Evolutionary conservation across 1,140 invertebrate genomes (phyloP).

Genomic region (Trichomalopsis sarcophagae): DNA sequence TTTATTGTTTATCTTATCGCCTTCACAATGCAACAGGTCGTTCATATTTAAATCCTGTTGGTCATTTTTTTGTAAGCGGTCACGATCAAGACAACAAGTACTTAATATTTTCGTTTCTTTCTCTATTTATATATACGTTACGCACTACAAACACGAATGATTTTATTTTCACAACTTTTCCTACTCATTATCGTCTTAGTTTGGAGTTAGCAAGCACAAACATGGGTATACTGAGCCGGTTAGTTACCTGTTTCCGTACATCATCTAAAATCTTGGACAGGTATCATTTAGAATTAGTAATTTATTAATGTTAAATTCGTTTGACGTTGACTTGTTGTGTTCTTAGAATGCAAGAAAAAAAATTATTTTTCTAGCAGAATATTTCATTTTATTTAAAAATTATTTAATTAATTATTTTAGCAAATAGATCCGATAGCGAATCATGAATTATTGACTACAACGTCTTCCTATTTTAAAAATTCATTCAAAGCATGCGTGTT

Average conservation of each 20-base stretch:
- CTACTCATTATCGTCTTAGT: slow-evolving; percentile 34
- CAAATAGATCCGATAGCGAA: not conserved
- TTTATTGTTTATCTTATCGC: slow-evolving; percentile 25
- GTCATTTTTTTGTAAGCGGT: slow-evolving; percentile 15
- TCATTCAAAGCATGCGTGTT: not conserved
- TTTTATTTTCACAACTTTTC: slow-evolving; percentile 34
- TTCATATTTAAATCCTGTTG: slow-evolving; percentile 31
- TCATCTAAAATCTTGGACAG: slow-evolving; percentile 11
- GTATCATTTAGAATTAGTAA: slow-evolving; percentile 35
- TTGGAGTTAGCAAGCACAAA: slow-evolving; percentile 40
- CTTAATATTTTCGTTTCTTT: slow-evolving; percentile 51
- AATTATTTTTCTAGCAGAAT: not conserved
- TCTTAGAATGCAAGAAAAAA: not conserved
- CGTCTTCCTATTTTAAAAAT: not conserved
- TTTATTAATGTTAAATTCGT: slow-evolving; percentile 23
- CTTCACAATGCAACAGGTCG: not conserved
- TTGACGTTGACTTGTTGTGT: not conserved
- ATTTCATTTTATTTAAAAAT: not conserved
- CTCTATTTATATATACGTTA: slow-evolving; percentile 12
- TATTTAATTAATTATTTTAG: not conserved
- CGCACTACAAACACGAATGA: slow-evolving; percentile 19
- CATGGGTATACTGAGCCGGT: slow-evolving; percentile 11
- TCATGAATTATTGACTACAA: not conserved
- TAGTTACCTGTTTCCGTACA: slow-evolving; percentile 26
- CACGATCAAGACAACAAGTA: slow-evolving; percentile 46